These are phyloP conservation scores for Myopa testacea DNA, from an alignment of 2,888 invertebrate genomes.

Conservation along the genomic window DNA sequence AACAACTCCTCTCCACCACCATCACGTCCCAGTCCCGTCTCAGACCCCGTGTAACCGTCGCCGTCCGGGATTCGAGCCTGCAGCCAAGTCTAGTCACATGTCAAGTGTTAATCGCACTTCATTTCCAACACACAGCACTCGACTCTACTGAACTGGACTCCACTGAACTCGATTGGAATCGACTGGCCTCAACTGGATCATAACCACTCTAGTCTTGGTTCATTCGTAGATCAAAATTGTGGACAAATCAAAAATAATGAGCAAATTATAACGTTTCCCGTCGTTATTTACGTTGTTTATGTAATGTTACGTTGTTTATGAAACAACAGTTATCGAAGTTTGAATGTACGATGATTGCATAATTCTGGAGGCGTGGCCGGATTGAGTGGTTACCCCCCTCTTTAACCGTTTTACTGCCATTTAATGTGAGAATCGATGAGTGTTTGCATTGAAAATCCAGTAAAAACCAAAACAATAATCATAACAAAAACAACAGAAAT, in stretches of 20 bases:
- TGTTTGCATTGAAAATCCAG: slow-evolving; percentile 15
- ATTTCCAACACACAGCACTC: not conserved
- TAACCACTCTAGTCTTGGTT: not conserved
- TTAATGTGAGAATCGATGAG: not conserved
- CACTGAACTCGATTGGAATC: not conserved
- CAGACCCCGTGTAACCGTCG: too few relatives aligned
- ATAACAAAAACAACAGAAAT: not conserved
- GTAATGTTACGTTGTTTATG: too few relatives aligned
- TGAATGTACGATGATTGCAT: too few relatives aligned
- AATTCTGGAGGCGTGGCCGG: too few relatives aligned
- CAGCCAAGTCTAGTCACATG: slow-evolving; percentile 17
- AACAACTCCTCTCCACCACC: too few relatives aligned
- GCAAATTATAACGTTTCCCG: not conserved
- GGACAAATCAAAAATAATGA: slow-evolving; percentile 32
- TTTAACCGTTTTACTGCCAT: not conserved
- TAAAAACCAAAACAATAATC: not conserved
- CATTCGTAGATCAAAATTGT: not conserved
- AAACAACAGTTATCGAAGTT: too few relatives aligned
- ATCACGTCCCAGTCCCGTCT: too few relatives aligned
- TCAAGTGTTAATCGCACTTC: slow-evolving; percentile 23
- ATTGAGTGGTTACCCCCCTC: not conserved
- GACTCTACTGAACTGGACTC: not conserved
- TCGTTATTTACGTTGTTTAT: too few relatives aligned
- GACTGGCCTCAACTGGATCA: not conserved
- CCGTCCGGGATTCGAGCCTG: not conserved